Evolutionary conservation across 2,113 vertebrate species (phyloP).

Genomic region (Pelecanoides urinatrix): DNA sequence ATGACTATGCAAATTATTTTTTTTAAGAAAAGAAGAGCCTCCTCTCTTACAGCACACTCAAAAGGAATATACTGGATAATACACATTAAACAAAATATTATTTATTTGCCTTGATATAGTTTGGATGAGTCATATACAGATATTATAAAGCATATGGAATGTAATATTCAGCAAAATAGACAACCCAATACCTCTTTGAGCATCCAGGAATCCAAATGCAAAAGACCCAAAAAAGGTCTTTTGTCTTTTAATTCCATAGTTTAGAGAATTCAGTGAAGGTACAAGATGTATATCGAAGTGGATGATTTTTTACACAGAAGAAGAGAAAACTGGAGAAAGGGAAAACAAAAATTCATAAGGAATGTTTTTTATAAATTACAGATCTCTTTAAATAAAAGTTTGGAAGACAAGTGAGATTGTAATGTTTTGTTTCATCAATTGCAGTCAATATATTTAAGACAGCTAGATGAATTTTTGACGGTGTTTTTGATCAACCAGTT

Average conservation of each 20-base stretch:
- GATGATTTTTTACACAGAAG: not conserved
- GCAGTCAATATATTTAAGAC: not conserved
- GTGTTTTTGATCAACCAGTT: not conserved
- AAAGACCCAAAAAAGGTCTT: not conserved
- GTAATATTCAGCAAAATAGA: not conserved
- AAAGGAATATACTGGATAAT: not conserved
- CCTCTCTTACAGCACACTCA: not conserved
- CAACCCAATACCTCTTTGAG: not conserved
- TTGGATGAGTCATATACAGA: not conserved
- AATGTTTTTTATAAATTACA: not conserved
- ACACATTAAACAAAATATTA: not conserved
- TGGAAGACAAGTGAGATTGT: not conserved
- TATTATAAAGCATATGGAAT: not conserved
- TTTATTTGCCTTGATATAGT: not conserved
- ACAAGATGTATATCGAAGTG: not conserved
- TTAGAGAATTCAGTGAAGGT: not conserved
- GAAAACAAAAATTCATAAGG: not conserved
- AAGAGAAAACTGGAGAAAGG: not conserved
- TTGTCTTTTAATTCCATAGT: not conserved
- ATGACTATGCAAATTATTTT: not conserved
- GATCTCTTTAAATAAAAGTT: not conserved
- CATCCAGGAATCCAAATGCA: not conserved
- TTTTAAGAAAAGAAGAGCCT: not conserved
- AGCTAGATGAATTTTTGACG: not conserved
- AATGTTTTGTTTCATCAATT: not conserved